Evolutionary conservation across 1,140 invertebrate genomes (phyloP), one percentile per base, ranked within the genome.

Genomic region (Scylla paramamosain): DNA sequence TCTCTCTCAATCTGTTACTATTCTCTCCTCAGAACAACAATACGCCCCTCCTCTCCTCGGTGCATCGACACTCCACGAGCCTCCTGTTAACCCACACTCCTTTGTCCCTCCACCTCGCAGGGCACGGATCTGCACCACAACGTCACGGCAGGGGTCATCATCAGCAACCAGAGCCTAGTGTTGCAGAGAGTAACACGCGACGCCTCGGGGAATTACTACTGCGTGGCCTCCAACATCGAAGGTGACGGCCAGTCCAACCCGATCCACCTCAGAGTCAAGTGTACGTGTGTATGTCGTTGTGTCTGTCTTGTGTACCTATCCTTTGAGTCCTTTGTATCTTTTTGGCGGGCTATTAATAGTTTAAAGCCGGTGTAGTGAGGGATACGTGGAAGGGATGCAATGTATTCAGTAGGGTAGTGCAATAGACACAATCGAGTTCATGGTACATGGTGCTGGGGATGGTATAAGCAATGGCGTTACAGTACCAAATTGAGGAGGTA

Each of bases 221-320:
- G 93, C 59, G 86, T 94, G 0, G 93, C 86, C 31, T 94, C 93
- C 87, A 94, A 94, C 52, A 94, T 94, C 95, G 98, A 99, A 96
- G 98, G 98, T 28, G 98, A 99, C 96, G 98, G 98, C 31, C 98
- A 98, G 95, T 99, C 98, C 95, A 98, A 98, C 96, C 97, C 97
- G 4, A 97, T 99, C 3, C 97, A 98, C 96, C 97, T 99, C 96
- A 98, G 98, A 97, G 98, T 99, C 90, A 98, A 98, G 97, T 99
- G 98, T 99, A 97, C 98, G 98, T 98, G 96, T 48, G 52, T 7
- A 45, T 45, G 20, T 87, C 84, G 20, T 16, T 28, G 2, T 59
- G 67, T 20, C 25, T 77, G 67, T 77, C 8, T 77, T 25, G 52
- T 59, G 52, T 4, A 12, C 14, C 10, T 87, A 20, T 32, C 12